Base-by-base conservation (phyloP, 2,797 vertebrate genomes). In the Pseudomugil gertrudae region DNA sequence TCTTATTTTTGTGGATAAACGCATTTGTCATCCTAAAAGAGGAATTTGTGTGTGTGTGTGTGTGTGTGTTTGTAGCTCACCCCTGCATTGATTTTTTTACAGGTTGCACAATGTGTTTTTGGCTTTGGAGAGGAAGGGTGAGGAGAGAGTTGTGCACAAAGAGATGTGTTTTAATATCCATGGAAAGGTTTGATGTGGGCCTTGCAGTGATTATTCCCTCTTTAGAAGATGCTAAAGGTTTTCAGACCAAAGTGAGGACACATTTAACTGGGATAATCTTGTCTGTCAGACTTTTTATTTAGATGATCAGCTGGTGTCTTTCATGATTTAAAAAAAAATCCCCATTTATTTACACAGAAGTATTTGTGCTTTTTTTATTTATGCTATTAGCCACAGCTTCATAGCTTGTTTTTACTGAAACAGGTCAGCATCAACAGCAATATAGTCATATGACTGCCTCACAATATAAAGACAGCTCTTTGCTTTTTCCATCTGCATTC, bases 51-150 rank as follows among this genome's bases (percentile, higher is more conserved):
- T 30, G 29, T 30, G 29, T 30, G 29, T 30, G 29, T 43, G 17
- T 43, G 64, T 67, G 80, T 84, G 43, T 84, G 77, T 84, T 84
- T 68, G 50, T 57, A 29, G 43, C 63, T 17, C 29, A 10, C 8
- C 75, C 73, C 60, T 11, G 66, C 57, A 50, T 76, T 0, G 58
- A 55, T 62, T 61, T 74, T 51, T 26, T 33, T 48, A 30, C 8
- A 32, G 32, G 65, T 87, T 88, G 60, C 14, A 59, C 58, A 83
- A 78, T 57, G 9, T 61, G 38, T 40, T 79, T 73, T 26, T 71
- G 66, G 78, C 66, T 65, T 74, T 1, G 0, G 59, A 53, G 26
- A 14, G 55, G 32, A 30, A 47, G 50, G 35, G 57, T 30, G 5
- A 13, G 33, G 32, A 47, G 27, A 50, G 40, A 5, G 14, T 30